These are phyloP conservation scores for Synergus gifuensis DNA, from an alignment of 2,888 invertebrate species.

Conservation along the genomic window DNA sequence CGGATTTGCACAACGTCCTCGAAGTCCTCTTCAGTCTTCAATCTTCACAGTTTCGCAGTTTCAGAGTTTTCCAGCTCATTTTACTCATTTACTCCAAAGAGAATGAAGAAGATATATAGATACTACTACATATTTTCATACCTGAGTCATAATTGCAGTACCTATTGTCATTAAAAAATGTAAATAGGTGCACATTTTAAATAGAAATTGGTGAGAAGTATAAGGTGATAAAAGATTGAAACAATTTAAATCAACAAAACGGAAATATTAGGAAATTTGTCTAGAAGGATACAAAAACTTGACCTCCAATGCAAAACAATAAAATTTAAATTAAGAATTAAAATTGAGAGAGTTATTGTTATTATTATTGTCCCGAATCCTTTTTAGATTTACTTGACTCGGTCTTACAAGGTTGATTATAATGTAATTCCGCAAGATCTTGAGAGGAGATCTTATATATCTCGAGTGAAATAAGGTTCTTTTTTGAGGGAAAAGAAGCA, in stretches of 20 bases:
- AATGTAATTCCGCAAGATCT: not conserved
- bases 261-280: no score
- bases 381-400: slow-evolving; percentile 5
- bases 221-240: no score
- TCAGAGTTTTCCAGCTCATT: not conserved
- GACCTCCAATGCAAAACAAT: no score
- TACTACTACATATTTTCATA: not conserved
- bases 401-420: not conserved
- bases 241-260: no score
- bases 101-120: not conserved
- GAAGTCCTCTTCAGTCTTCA: not conserved
- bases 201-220: no score
- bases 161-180: no score
- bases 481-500: not conserved
- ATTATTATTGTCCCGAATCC: not conserved
- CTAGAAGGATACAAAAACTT: no score
- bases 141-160: no score
- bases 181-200: no score
- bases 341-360: no score
- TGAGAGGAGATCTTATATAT: not conserved
- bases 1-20: slow-evolving; percentile 15
- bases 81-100: not conserved
- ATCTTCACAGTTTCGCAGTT: not conserved
- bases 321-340: no score
- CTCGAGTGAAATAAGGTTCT: not conserved